Evolutionary conservation across 2,888 invertebrate species (phyloP).

Genomic region (Oxycera nigricornis): DNA sequence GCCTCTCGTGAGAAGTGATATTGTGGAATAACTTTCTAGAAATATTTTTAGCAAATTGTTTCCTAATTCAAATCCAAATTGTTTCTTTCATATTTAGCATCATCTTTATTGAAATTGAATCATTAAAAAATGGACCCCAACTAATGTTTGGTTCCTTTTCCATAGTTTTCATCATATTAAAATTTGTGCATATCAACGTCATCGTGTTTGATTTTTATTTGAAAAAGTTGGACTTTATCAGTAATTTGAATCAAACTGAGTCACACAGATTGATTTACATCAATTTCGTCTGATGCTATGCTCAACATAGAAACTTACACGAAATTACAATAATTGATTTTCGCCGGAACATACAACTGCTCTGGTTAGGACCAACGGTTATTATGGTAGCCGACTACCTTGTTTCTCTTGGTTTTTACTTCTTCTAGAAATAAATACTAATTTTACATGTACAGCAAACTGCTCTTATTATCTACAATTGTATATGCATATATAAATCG

Average conservation of each 20-base stretch:
- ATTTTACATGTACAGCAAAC: not conserved
- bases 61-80: slow-evolving; percentile 7
- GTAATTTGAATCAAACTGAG: too few relatives aligned
- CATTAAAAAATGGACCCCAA: too few relatives aligned
- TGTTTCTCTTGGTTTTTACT: slow-evolving; percentile 1
- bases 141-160: too few relatives aligned
- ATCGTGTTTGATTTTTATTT: not conserved
- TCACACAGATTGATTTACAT: too few relatives aligned
- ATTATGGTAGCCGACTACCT: slow-evolving; percentile 5
- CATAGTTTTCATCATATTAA: not conserved
- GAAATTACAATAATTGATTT: not conserved
- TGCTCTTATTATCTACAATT: slow-evolving; percentile 17
- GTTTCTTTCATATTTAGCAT: too few relatives aligned
- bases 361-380: not conserved
- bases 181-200: slow-evolving; percentile 17
- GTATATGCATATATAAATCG: not conserved
- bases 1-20: not conserved
- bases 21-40: not conserved
- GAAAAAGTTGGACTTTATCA: too few relatives aligned
- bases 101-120: too few relatives aligned
- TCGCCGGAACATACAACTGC: slow-evolving; percentile 25
- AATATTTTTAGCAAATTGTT: not conserved
- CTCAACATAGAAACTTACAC: too few relatives aligned
- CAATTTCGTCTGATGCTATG: too few relatives aligned
- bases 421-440: not conserved